Evolutionary conservation across 2,888 invertebrate genomes (phyloP), one percentile per base, ranked within the genome.

Genomic region (Lathronympha strigana): DNA sequence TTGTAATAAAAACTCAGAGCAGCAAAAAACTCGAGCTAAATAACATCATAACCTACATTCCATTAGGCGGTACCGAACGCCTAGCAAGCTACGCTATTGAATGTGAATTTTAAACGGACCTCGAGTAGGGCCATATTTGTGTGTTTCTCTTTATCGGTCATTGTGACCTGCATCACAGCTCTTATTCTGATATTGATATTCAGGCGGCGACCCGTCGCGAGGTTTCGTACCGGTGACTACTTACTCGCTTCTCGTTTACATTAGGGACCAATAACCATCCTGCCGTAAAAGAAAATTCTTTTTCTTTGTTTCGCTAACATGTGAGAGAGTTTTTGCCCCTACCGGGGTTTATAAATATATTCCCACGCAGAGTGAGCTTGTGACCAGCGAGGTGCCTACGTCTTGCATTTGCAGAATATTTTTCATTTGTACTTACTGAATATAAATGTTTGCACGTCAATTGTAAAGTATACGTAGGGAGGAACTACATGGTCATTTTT

Each of bases 31-130:
- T 81, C 75, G 80, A 78, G 81, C 89, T 84, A 87, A 88, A 86
- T 92, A 91, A 86, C 90, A 90, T 90, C 86, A 88, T 91, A 90
- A 91, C 91, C 92, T 89, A 91, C 86, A 91, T 92, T 87, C 89
- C 87, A 79, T 78, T 82, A 77, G 83, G 84, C 84, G 81, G 84
- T 77, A 81, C 74, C 77, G 77, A 80, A 81, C 81, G 82, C 80
- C 82, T 74, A 81, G 76, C 76, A 73, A 68, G 69, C 77, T 79
- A 73, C 73, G 76, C 75, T 80, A 75, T 80, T 82, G 84, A 88
- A 87, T 88, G 85, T 91, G 87, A 87, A 87, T 90, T 88, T 87
- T 89, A 90, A 90, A 82, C 80, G 79, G 79, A 84, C 76, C 80
- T 74, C 73, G 79, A 76, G 84, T 90, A 90, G 84, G 86, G 82